These are phyloP conservation scores for Odontesthes bonariensis DNA, from an alignment of 2,113 vertebrate genomes.

Conservation along the genomic window DNA sequence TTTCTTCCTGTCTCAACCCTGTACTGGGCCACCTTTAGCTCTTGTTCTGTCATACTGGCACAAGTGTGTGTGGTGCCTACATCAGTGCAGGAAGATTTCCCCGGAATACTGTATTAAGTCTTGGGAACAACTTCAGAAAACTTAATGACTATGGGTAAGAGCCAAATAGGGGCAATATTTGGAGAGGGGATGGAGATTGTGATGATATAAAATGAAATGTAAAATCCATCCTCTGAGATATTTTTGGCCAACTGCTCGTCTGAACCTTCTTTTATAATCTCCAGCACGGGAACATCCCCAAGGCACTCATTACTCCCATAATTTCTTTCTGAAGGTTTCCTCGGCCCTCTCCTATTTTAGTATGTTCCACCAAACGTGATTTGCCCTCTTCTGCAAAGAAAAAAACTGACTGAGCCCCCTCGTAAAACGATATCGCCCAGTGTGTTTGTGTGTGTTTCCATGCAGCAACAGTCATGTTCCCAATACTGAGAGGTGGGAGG, in stretches of 20 bases:
- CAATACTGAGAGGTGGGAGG: constrained; percentile 56
- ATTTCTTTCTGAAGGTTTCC: constrained; percentile 50
- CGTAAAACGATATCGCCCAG: constrained; percentile 44
- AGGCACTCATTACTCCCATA: constrained; percentile 41
- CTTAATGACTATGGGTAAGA: not conserved
- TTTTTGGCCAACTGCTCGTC: constrained; percentile 37
- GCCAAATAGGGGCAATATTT: constrained; percentile 42
- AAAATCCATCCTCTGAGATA: constrained; percentile 47
- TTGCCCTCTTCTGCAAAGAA: constrained; percentile 55
- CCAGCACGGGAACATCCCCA: constrained; percentile 17
- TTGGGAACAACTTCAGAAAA: constrained; percentile 6
- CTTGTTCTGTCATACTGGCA: not conserved
- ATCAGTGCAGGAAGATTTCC: not conserved
- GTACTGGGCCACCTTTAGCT: too few relatives aligned
- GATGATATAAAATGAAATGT: constrained; percentile 31
- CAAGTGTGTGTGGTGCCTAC: too few relatives aligned
- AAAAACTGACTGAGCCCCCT: constrained; percentile 51
- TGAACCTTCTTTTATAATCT: constrained; percentile 46
- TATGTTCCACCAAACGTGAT: constrained; percentile 68
- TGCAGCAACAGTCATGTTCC: constrained; percentile 58
- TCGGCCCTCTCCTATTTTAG: constrained; percentile 81
- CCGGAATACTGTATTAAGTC: not conserved
- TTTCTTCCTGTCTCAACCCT: too few relatives aligned
- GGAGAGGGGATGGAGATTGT: constrained; percentile 1
- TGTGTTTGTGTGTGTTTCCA: constrained; percentile 63